Conservation (phyloP, 2,888 invertebrate genomes). For the Amblyjoppa fuscipennis region DNA sequence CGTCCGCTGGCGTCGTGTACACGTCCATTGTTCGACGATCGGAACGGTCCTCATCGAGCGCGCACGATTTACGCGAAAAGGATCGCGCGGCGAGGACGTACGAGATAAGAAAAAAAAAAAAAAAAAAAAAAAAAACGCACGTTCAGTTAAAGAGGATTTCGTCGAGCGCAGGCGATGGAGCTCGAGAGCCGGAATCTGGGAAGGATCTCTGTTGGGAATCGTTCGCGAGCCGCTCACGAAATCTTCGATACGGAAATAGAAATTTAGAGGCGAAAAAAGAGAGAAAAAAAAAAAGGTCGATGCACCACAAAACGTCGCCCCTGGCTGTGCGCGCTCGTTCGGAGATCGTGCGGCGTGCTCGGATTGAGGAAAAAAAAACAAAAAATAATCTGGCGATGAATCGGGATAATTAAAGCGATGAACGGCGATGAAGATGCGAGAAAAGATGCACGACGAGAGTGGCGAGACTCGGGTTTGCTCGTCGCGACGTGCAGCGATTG, state of each 20-base stretch:
- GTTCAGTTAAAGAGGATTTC: not conserved
- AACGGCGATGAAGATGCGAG: no score
- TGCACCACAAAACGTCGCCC: not conserved
- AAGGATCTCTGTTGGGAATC: not conserved
- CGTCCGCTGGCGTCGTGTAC: constrained; percentile 58
- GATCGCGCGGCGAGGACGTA: no score
- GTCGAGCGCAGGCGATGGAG: not conserved
- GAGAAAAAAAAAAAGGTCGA: not conserved
- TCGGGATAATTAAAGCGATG: no score
- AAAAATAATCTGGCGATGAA: no score
- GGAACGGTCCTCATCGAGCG: not conserved
- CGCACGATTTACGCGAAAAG: no score
- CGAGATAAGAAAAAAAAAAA: not conserved
- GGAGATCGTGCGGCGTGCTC: not conserved
- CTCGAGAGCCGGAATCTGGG: not conserved
- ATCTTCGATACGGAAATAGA: not conserved
- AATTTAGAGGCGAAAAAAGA: not conserved
- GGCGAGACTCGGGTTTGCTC: no score
- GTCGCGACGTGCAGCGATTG: no score
- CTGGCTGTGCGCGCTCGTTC: not conserved
- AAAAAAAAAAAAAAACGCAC: not conserved
- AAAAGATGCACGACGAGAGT: no score
- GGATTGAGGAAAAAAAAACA: not conserved
- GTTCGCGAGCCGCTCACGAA: no score
- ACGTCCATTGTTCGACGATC: constrained; percentile 47